Percentiles rank a stretch among this genome's conserved stretches.
These are phyloP conservation scores for Dasyprocta punctata DNA, from an alignment of 2,113 vertebrate species.

Conservation along the genomic window DNA sequence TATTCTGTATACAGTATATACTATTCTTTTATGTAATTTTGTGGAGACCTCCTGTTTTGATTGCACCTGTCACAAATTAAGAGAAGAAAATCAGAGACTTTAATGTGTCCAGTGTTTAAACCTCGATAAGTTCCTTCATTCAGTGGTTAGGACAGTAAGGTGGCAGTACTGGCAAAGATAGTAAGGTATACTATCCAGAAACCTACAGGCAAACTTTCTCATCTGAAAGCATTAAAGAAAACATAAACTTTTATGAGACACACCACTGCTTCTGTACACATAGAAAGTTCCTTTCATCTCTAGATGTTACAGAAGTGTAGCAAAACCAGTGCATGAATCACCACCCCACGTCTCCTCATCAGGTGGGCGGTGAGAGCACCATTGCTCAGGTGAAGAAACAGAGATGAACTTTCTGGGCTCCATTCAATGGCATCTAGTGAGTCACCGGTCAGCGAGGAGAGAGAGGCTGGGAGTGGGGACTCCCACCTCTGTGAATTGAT, in stretches of 20 bases:
- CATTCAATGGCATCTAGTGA: conserved; percentile 50
- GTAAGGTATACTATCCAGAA: background rate
- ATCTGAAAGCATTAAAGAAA: background rate
- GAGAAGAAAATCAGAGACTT: background rate
- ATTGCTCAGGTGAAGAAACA: conserved; percentile 53
- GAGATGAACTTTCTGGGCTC: conserved; percentile 24
- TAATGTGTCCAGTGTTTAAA: background rate
- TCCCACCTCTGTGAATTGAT: conserved; percentile 20
- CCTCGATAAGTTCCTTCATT: background rate
- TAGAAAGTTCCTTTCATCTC: conserved; percentile 2
- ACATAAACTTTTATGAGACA: background rate
- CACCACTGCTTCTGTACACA: background rate
- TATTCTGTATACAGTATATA: background rate
- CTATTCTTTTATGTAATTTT: background rate
- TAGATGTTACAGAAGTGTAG: background rate
- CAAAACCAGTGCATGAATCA: conserved; percentile 53
- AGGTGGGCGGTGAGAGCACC: background rate
- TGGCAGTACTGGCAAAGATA: background rate
- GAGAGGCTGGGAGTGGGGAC: conserved; percentile 28
- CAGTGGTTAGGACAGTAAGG: background rate
- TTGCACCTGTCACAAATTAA: background rate
- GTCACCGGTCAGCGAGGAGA: conserved; percentile 31
- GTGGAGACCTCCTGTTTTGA: background rate
- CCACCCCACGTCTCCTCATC: background rate
- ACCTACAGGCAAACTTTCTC: background rate